These are phyloP conservation scores for Bombyx mori DNA, from an alignment of 1,140 invertebrate species.

Conservation along the genomic window DNA sequence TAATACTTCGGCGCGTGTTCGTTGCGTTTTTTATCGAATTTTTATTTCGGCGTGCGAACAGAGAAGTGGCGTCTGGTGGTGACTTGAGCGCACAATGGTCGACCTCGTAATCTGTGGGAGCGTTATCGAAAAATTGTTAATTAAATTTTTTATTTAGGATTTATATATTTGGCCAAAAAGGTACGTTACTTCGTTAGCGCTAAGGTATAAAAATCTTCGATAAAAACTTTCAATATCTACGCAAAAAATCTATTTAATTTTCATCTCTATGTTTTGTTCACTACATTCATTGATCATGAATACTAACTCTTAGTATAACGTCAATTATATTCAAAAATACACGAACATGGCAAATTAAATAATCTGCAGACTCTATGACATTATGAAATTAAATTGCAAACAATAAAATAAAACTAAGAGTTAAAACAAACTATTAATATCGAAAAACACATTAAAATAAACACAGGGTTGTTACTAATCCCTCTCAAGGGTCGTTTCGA, in stretches of 20 bases:
- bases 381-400: no score
- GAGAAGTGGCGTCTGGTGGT: slow-evolving; percentile 54
- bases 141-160: neutral
- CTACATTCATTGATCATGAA: no score
- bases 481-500: slow-evolving; percentile 25
- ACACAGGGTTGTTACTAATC: slow-evolving; percentile 30
- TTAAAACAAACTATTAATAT: slow-evolving; percentile 37
- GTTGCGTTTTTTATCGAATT: slow-evolving; percentile 58
- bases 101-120: slow-evolving; percentile 8
- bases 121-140: neutral
- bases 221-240: no score
- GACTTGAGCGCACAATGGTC: slow-evolving; percentile 37
- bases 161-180: neutral
- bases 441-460: slow-evolving; percentile 53
- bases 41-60: slow-evolving; percentile 60
- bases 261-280: no score
- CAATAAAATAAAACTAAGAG: neutral
- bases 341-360: no score
- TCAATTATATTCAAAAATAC: no score
- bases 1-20: slow-evolving; percentile 60
- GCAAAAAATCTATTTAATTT: no score
- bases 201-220: no score
- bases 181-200: no score
- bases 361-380: no score
- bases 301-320: no score